phyloP scores from a whole-genome alignment of 2,113 vertebrate species.

The Catharus bicknelli region DNA sequence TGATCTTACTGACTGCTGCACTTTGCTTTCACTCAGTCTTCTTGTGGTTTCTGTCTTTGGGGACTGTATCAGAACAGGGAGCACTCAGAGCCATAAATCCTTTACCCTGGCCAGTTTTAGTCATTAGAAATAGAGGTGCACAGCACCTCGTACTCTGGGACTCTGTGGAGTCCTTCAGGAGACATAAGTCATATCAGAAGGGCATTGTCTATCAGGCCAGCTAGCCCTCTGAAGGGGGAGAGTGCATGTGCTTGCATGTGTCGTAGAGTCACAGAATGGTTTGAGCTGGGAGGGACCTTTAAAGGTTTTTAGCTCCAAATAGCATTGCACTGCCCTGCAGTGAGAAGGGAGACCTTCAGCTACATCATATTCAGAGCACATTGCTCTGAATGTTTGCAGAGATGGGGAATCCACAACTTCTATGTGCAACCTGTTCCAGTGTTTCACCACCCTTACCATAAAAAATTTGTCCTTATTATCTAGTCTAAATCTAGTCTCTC shows the following conservation, averaged over 20 bases:
- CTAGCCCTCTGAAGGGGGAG: conserved; percentile 17
- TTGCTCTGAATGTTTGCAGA: background rate
- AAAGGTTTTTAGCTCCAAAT: background rate
- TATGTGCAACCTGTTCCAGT: background rate
- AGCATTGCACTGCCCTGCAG: background rate
- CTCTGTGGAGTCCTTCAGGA: background rate
- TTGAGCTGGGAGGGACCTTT: background rate
- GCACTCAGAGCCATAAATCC: background rate
- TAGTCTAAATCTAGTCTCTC: background rate
- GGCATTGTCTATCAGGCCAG: background rate
- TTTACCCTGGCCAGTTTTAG: background rate
- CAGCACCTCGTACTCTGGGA: accelerated
- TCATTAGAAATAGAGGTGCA: background rate
- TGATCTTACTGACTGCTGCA: background rate
- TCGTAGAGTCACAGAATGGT: background rate
- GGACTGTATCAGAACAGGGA: background rate
- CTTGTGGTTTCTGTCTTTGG: background rate
- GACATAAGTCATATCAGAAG: conserved; percentile 30
- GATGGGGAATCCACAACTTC: background rate
- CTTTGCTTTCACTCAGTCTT: background rate
- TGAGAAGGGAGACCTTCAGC: background rate
- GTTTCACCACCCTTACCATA: background rate
- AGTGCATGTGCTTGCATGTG: background rate
- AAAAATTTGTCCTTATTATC: background rate
- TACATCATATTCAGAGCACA: too few relatives aligned